Conservation (phyloP, 2,113 vertebrate species). For the Phasianus colchicus region DNA sequence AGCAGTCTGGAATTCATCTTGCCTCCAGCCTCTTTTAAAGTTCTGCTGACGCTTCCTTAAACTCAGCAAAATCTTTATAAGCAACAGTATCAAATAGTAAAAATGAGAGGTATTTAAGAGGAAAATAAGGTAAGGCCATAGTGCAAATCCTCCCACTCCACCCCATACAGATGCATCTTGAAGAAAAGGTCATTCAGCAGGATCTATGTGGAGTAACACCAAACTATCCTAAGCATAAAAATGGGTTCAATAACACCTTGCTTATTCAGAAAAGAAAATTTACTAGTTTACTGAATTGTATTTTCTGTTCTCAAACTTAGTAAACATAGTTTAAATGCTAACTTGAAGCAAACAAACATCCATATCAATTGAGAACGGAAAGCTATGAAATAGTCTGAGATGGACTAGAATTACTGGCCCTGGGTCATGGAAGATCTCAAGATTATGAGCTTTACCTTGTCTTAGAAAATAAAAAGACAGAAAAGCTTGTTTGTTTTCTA, state of each 20-base stretch:
- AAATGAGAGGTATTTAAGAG: neutral
- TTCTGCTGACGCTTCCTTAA: neutral
- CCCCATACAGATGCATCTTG: neutral
- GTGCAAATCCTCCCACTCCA: neutral
- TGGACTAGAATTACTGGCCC: neutral
- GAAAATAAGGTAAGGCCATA: neutral
- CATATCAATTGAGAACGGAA: neutral
- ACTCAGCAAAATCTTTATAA: neutral
- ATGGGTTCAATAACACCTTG: neutral
- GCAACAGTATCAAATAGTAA: neutral
- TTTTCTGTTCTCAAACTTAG: too few relatives aligned
- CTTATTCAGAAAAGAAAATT: neutral
- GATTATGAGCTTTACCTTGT: neutral
- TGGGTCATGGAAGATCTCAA: neutral
- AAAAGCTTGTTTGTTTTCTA: neutral
- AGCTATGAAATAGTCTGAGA: neutral
- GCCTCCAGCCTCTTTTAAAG: neutral
- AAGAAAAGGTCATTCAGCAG: neutral
- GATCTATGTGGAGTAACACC: neutral
- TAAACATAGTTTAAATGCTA: neutral
- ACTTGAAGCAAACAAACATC: neutral
- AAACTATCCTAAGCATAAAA: neutral
- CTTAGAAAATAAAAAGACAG: neutral
- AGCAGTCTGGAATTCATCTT: neutral
- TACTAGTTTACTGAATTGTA: neutral